Evolutionary conservation across 1,140 invertebrate species (phyloP).

Genomic region (Drosophila sp.): DNA sequence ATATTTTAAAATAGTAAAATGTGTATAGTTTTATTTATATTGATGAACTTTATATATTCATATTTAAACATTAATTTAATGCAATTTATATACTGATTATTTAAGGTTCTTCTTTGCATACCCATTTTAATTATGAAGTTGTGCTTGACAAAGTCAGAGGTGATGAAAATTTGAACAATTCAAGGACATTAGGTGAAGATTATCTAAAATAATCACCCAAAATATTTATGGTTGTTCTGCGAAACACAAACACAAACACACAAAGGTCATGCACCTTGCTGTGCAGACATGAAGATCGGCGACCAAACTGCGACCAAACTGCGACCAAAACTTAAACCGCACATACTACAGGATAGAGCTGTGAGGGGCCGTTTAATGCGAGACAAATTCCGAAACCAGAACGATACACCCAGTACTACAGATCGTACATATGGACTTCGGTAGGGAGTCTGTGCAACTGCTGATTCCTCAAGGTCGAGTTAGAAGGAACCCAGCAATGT

Average conservation of each 20-base stretch:
- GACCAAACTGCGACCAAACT: constrained; percentile 79
- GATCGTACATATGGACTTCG: constrained; percentile 61
- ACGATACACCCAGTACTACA: constrained; percentile 59
- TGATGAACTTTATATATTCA: too few species aligned
- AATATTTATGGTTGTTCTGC: constrained; percentile 81
- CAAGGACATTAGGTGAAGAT: constrained; percentile 77
- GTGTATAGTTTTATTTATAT: too few species aligned
- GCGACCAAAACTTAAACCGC: constrained; percentile 80
- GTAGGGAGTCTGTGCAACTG: constrained; percentile 63
- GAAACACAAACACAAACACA: constrained; percentile 65
- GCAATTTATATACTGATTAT: background rate
- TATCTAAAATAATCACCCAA: constrained; percentile 84
- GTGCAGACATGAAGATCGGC: constrained; percentile 70
- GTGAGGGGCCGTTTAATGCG: constrained; percentile 57
- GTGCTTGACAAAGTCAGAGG: background rate
- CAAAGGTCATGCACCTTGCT: constrained; percentile 76
- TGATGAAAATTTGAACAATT: constrained; percentile 49
- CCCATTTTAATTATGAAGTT: constrained; percentile 16
- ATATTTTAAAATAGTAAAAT: too few species aligned
- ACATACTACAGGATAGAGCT: constrained; percentile 50
- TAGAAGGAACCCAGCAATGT: constrained; percentile 61
- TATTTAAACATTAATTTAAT: too few species aligned
- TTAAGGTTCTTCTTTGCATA: background rate
- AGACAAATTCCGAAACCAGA: constrained; percentile 74
- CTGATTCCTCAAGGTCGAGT: constrained; percentile 48